Conservation (phyloP, 1,140 invertebrate species). For the Psilanteris sp. region DNA sequence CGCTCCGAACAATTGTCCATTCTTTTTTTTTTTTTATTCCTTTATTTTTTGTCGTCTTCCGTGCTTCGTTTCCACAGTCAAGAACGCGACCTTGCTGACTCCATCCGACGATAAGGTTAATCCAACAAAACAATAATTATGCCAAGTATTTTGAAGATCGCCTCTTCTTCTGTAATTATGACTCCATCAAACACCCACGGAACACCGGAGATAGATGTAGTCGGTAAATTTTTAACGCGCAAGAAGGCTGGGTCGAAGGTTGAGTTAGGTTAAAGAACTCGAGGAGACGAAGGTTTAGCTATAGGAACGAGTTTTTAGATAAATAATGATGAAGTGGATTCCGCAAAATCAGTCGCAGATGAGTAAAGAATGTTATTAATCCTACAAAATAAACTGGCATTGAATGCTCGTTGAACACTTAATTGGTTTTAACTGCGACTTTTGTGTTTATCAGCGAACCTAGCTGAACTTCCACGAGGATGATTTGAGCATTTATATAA, state of each 20-base stretch:
- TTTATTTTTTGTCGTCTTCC: slow-evolving; percentile 19
- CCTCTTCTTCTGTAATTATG: slow-evolving; percentile 14
- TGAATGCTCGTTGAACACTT: too few species aligned
- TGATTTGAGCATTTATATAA: too few species aligned
- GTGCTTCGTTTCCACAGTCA: slow-evolving; percentile 11
- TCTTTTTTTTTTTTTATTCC: not conserved
- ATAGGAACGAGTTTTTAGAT: not conserved
- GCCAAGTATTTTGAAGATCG: slow-evolving; percentile 9
- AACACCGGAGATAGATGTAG: not conserved
- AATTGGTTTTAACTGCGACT: too few species aligned
- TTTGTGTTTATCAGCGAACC: too few species aligned
- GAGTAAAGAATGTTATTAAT: too few species aligned
- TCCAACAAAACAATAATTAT: slow-evolving; percentile 13
- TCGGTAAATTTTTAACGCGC: not conserved
- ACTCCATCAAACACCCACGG: slow-evolving; percentile 13
- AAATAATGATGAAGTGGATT: not conserved
- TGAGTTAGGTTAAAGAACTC: slow-evolving; percentile 4
- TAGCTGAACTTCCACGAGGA: too few species aligned
- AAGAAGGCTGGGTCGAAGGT: slow-evolving; percentile 18
- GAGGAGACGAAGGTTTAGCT: not conserved
- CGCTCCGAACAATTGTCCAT: not conserved
- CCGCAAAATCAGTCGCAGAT: not conserved
- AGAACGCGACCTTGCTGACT: slow-evolving; percentile 47
- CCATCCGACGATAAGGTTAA: slow-evolving; percentile 41
- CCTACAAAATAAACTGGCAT: too few species aligned